These are phyloP conservation scores for Coendou prehensilis DNA, from an alignment of 2,797 vertebrate genomes.

Conservation along the genomic window DNA sequence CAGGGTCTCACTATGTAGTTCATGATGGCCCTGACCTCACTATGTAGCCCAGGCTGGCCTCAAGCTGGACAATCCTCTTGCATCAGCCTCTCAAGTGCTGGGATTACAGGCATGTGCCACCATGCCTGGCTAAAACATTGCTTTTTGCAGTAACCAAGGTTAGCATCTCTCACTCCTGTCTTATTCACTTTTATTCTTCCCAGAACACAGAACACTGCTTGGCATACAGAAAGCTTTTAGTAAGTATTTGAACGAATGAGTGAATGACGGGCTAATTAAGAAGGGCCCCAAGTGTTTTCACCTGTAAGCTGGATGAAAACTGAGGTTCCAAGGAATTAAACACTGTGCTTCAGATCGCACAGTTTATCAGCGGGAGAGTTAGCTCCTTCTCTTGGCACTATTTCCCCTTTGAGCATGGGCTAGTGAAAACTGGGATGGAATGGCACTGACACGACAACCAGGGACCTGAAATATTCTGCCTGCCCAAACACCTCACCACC, in stretches of 20 bases:
- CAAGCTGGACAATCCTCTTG: background rate
- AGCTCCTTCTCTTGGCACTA: background rate
- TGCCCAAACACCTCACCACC: too few species aligned
- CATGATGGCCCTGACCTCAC: background rate
- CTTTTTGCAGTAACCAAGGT: background rate
- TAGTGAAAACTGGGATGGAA: background rate
- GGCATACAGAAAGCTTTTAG: background rate
- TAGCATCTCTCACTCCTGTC: background rate
- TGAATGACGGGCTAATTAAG: background rate
- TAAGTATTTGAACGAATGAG: background rate
- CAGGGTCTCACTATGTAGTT: background rate
- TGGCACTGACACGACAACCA: background rate
- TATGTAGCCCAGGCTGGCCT: background rate
- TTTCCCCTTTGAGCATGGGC: background rate
- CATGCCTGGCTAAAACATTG: background rate
- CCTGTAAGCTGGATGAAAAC: background rate
- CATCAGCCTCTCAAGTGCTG: background rate
- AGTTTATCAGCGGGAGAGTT: background rate
- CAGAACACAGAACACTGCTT: background rate
- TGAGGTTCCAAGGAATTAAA: background rate
- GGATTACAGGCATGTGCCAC: background rate
- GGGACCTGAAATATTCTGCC: background rate
- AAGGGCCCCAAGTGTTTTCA: background rate
- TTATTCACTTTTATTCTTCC: conserved; percentile 13
- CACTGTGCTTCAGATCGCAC: background rate